These are phyloP conservation scores for Notolepis coatsorum DNA, from an alignment of 2,797 vertebrate genomes.

Conservation along the genomic window DNA sequence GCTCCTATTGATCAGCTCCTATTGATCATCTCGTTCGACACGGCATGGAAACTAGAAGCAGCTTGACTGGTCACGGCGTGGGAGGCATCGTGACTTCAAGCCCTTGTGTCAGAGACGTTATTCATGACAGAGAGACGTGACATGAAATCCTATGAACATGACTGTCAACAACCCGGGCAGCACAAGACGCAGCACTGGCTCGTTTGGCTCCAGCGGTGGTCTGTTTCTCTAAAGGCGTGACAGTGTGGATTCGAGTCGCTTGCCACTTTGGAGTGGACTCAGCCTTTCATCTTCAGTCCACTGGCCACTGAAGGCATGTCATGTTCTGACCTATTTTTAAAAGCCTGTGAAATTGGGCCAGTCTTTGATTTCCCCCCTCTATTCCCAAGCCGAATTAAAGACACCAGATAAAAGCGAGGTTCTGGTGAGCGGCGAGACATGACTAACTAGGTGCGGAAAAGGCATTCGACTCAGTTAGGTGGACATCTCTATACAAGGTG, in stretches of 20 bases:
- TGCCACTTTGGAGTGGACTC: conserved; percentile 31
- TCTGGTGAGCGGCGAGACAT: conserved; percentile 43
- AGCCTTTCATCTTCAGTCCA: background rate
- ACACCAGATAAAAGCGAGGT: conserved; percentile 50
- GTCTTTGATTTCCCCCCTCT: conserved; percentile 58
- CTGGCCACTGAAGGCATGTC: conserved; percentile 10
- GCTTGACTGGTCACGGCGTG: too few species aligned
- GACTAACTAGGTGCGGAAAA: too few species aligned
- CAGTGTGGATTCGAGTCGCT: conserved; percentile 18
- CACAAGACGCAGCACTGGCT: conserved; percentile 1
- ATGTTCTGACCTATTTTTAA: conserved; percentile 70
- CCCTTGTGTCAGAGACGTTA: conserved; percentile 22
- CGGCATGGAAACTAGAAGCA: too few species aligned
- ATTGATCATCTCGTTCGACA: too few species aligned
- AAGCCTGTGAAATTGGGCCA: conserved; percentile 66
- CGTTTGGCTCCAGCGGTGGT: conserved; percentile 12
- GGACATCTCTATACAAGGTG: too few species aligned
- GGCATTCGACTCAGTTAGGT: too few species aligned
- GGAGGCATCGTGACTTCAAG: conserved; percentile 13
- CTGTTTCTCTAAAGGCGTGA: conserved; percentile 20
- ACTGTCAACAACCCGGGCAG: too few species aligned
- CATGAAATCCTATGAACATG: too few species aligned
- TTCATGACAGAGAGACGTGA: conserved; percentile 46
- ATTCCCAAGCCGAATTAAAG: conserved; percentile 58
- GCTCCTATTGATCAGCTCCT: too few species aligned